Conservation (phyloP, 2,113 vertebrate genomes). For the Suricata suricatta region DNA sequence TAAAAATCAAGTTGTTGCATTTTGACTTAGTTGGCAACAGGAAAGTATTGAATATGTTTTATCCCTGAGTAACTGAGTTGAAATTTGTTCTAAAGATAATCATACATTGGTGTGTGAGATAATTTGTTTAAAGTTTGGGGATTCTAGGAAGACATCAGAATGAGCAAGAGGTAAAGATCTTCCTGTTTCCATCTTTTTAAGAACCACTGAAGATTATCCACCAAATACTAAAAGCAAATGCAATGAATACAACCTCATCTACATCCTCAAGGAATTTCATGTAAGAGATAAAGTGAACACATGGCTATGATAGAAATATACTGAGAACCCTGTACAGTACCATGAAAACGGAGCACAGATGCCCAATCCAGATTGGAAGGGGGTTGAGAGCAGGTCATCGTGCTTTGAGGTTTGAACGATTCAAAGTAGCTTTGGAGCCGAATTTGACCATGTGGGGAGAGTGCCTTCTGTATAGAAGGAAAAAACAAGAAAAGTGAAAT, state of each 20-base stretch:
- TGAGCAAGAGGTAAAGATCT: not conserved
- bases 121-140: not conserved
- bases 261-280: not conserved
- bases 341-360: not conserved
- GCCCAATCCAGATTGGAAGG: not conserved
- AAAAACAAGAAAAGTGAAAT: not conserved
- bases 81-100: not conserved
- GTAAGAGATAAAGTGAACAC: not conserved
- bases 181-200: not conserved
- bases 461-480: not conserved
- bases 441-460: not conserved
- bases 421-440: not conserved
- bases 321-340: not conserved
- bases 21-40: not conserved
- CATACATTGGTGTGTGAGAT: not conserved
- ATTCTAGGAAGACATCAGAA: not conserved
- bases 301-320: not conserved
- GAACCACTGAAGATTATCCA: not conserved
- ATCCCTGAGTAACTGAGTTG: not conserved
- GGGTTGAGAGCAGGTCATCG: not conserved
- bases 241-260: not conserved
- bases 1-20: not conserved
- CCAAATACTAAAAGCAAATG: not conserved
- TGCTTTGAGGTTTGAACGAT: not conserved
- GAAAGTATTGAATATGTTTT: not conserved